Conservation (phyloP, 2,797 vertebrate genomes). For the Smutsia gigantea region DNA sequence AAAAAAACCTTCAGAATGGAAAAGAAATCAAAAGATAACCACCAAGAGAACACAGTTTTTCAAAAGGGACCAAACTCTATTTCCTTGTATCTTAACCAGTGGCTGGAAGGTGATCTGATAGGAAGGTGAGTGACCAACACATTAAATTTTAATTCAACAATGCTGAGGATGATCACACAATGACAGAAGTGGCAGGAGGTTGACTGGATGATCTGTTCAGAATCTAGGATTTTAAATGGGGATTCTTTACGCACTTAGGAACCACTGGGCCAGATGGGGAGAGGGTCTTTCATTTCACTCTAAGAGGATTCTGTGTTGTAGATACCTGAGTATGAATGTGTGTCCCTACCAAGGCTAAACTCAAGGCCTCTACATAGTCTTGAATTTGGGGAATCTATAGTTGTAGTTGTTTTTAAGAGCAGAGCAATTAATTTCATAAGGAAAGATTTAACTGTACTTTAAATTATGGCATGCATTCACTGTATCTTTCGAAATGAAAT, state of each 20-base stretch:
- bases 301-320: neutral
- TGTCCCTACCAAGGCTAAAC: neutral
- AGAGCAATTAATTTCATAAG: neutral
- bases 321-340: neutral
- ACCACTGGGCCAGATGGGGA: neutral
- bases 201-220: neutral
- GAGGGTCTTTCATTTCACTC: neutral
- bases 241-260: neutral
- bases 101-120: neutral
- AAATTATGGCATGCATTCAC: neutral
- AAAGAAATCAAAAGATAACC: neutral
- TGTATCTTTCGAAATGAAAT: slow-evolving; percentile 1
- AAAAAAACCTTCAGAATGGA: neutral
- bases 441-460: neutral
- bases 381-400: neutral
- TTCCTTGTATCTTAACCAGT: neutral
- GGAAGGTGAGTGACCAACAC: neutral
- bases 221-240: neutral
- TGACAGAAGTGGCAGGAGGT: neutral
- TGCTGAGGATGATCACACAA: no score
- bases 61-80: neutral
- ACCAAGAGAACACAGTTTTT: neutral
- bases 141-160: neutral
- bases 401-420: neutral
- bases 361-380: neutral